Evolutionary conservation across 2,797 vertebrate species (phyloP).

Genomic region (Myotis findleyi): DNA sequence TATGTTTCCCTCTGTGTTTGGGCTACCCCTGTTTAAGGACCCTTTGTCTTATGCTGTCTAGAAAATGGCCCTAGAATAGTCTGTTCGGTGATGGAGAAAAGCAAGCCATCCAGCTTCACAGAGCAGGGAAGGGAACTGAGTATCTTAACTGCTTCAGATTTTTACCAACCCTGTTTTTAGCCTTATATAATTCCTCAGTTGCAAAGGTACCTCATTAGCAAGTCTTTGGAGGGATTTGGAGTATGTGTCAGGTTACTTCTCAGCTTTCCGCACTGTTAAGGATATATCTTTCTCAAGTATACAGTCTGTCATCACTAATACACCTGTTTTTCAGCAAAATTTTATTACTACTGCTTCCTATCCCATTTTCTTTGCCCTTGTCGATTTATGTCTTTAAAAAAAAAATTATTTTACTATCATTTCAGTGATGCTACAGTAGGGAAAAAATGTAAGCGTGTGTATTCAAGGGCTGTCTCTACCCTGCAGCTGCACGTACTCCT

Average conservation of each 20-base stretch:
- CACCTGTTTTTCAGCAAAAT: background rate
- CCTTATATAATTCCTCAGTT: background rate
- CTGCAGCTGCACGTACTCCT: background rate
- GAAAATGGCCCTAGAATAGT: background rate
- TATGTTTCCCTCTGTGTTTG: background rate
- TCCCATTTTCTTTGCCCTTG: background rate
- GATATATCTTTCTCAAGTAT: background rate
- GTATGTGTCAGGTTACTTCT: background rate
- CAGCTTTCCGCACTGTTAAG: background rate
- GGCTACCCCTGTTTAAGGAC: background rate
- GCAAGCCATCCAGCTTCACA: background rate
- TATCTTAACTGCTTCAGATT: background rate
- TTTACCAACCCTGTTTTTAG: constrained; percentile 10
- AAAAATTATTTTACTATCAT: background rate
- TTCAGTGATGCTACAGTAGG: background rate
- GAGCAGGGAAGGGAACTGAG: background rate
- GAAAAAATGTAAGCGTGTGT: background rate
- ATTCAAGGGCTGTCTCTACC: background rate
- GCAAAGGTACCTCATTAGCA: background rate
- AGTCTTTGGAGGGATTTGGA: background rate
- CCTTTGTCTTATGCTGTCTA: background rate
- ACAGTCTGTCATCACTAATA: background rate
- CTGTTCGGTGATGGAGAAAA: background rate
- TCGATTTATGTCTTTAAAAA: background rate
- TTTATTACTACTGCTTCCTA: background rate